These are phyloP conservation scores for Gryon sp. DNA, from an alignment of 1,140 invertebrate species.

Conservation along the genomic window DNA sequence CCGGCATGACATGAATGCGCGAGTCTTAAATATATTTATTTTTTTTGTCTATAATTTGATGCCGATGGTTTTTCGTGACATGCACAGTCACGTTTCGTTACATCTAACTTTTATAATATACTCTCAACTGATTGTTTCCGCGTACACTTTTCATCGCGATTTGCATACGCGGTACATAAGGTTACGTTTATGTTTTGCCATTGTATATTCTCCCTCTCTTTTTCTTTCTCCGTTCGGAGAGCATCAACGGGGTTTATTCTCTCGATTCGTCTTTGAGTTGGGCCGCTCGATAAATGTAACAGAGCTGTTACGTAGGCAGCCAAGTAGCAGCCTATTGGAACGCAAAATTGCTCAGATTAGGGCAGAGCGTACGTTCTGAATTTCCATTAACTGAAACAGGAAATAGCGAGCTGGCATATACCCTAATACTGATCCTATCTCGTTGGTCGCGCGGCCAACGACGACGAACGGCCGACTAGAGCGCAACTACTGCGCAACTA, in stretches of 20 bases:
- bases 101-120: conserved; percentile 44
- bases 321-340: conserved; percentile 62
- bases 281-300: conserved; percentile 54
- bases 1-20: conserved; percentile 9
- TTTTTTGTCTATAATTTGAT: conserved; percentile 36
- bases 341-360: conserved; percentile 76
- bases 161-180: conserved; percentile 33
- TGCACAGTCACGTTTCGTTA: conserved; percentile 27
- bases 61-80: conserved; percentile 27
- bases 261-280: conserved; percentile 45
- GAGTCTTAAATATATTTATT: conserved; percentile 13
- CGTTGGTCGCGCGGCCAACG: conserved; percentile 61
- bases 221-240: too few relatives aligned
- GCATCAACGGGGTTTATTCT: conserved; percentile 53
- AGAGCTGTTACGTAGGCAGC: conserved; percentile 47
- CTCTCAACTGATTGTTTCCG: conserved; percentile 38
- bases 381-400: conserved; percentile 78
- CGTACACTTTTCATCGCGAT: conserved; percentile 39
- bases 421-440: conserved; percentile 78
- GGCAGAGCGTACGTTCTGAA: conserved; percentile 74
- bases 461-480: too few relatives aligned
- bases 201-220: conserved; percentile 36
- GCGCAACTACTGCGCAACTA: conserved; percentile 73
- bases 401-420: conserved; percentile 70
- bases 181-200: conserved; percentile 47